Evolutionary conservation across 2,888 invertebrate species (phyloP).

Genomic region (Plusia festucae): DNA sequence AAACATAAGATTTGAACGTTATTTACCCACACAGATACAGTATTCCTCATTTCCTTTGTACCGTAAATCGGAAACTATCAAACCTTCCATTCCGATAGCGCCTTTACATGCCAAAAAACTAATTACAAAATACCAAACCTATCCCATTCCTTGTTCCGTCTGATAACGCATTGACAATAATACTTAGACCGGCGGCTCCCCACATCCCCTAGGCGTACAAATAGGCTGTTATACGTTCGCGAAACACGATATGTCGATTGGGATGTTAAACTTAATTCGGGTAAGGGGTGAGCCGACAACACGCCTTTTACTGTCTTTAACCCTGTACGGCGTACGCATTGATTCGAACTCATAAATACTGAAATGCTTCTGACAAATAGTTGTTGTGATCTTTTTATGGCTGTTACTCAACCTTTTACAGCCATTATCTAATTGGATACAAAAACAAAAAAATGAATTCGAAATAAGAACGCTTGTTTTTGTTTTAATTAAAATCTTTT

Average conservation of each 20-base stretch:
- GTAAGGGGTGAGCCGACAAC: constrained; percentile 79
- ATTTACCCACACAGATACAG: too few species aligned
- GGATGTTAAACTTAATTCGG: constrained; percentile 87
- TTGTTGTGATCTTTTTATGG: constrained; percentile 24
- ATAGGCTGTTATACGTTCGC: constrained; percentile 78
- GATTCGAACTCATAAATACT: constrained; percentile 67
- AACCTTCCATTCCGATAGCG: background rate
- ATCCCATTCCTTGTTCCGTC: constrained; percentile 26
- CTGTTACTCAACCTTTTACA: background rate
- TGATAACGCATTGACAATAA: constrained; percentile 69
- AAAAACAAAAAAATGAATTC: background rate
- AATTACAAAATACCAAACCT: constrained; percentile 16
- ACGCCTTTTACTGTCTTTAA: constrained; percentile 80
- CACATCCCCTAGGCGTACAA: constrained; percentile 70
- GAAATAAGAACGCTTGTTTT: background rate
- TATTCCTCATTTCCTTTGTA: background rate
- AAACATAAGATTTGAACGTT: background rate
- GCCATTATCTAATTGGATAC: background rate
- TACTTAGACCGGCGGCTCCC: constrained; percentile 67
- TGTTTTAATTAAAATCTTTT: background rate
- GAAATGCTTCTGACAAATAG: constrained; percentile 23
- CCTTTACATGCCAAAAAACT: background rate
- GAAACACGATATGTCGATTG: constrained; percentile 86
- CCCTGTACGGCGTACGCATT: constrained; percentile 79
- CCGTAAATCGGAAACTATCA: background rate